These are phyloP conservation scores for Mustelus asterias DNA, from an alignment of 2,113 vertebrate genomes.

Conservation along the genomic window DNA sequence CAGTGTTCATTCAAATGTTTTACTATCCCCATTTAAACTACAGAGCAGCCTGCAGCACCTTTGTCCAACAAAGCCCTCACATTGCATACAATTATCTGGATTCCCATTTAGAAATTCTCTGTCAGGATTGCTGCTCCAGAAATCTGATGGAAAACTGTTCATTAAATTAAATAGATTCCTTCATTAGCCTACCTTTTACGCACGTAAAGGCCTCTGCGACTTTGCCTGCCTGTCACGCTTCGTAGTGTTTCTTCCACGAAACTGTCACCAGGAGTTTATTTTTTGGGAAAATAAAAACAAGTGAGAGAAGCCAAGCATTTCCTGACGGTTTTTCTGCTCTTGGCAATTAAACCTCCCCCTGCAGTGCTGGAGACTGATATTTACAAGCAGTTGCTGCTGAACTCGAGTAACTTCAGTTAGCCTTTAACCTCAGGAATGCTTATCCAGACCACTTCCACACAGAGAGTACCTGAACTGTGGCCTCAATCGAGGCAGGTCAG, in stretches of 20 bases:
- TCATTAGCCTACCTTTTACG: neutral
- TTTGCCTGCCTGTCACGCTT: neutral
- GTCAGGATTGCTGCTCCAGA: neutral
- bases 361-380: neutral
- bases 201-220: neutral
- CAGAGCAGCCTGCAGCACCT: neutral
- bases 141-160: neutral
- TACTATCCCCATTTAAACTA: neutral
- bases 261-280: neutral
- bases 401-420: neutral
- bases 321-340: neutral
- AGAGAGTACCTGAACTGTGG: neutral
- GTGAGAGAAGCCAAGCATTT: neutral
- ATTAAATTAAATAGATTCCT: neutral
- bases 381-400: neutral
- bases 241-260: neutral
- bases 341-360: neutral
- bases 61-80: neutral
- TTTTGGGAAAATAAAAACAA: neutral
- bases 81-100: neutral
- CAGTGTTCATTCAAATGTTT: neutral
- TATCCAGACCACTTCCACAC: neutral
- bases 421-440: neutral
- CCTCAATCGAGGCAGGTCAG: neutral
- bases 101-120: neutral